Evolutionary conservation across 2,113 vertebrate species (phyloP).

Genomic region (Podarcis raffonei): DNA sequence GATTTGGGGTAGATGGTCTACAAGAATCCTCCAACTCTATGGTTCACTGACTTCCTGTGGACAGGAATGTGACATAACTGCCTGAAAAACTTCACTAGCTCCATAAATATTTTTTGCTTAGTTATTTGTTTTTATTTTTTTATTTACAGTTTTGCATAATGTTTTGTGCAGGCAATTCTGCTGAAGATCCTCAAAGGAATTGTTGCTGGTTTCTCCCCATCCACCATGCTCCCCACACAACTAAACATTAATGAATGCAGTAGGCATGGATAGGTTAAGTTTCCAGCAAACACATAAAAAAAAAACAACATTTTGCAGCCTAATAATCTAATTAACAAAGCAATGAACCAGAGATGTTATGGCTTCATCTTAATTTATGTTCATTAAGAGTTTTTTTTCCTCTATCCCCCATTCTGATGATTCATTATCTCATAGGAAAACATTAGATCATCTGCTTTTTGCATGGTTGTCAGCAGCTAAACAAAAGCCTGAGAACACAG

Average conservation of each 20-base stretch:
- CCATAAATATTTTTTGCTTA: no score
- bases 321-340: constrained; percentile 39
- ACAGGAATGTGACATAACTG: neutral
- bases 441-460: constrained; percentile 10
- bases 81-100: neutral
- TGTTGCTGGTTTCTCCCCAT: neutral
- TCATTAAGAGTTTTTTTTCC: neutral
- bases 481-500: constrained; percentile 4
- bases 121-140: neutral
- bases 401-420: neutral
- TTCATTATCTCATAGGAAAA: constrained; percentile 26
- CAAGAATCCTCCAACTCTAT: no score
- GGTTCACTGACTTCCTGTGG: neutral
- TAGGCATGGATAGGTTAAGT: neutral
- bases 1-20: no score
- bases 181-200: no score
- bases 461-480: constrained; percentile 12
- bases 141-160: neutral
- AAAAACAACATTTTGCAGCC: neutral
- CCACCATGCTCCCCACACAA: no score
- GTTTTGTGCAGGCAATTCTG: neutral
- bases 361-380: constrained; percentile 36
- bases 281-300: neutral
- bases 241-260: neutral
- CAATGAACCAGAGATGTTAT: constrained; percentile 15